These are phyloP conservation scores for Cheilosia grossa DNA, from an alignment of 2,888 invertebrate species.

Conservation along the genomic window DNA sequence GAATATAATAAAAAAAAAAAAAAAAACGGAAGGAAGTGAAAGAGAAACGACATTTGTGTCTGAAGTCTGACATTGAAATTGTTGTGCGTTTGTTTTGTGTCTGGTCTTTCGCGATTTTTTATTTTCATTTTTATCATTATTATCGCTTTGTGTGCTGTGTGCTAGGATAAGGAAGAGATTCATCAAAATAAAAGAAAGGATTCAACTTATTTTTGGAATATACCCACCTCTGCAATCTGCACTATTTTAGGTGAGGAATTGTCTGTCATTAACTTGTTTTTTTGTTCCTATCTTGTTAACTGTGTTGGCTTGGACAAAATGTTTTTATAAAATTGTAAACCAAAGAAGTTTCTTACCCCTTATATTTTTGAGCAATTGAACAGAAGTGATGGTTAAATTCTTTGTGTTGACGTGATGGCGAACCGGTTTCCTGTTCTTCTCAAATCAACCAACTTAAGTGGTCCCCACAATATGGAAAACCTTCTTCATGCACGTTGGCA, in stretches of 20 bases:
- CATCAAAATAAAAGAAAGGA: conserved; percentile 19
- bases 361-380: conserved; percentile 46
- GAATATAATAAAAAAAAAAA: conserved; percentile 39
- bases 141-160: background rate
- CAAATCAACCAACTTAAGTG: conserved; percentile 28
- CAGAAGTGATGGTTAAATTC: conserved; percentile 62
- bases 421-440: conserved; percentile 55
- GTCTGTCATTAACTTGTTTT: background rate
- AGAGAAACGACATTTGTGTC: conserved; percentile 51
- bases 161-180: conserved; percentile 47
- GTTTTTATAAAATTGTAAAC: background rate
- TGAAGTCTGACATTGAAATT: conserved; percentile 71
- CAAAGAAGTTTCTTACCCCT: background rate
- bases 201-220: conserved; percentile 42
- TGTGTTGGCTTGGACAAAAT: too few species aligned
- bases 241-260: conserved; percentile 27
- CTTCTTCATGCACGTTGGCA: conserved; percentile 45
- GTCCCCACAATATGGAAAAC: conserved; percentile 45
- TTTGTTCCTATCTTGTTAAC: background rate
- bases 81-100: conserved; percentile 73
- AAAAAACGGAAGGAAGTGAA: conserved; percentile 67
- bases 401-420: conserved; percentile 23
- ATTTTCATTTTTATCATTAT: conserved; percentile 18
- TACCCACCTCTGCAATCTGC: conserved; percentile 19
- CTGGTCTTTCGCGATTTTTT: conserved; percentile 60